Evolutionary conservation across 2,113 vertebrate genomes (phyloP).

Genomic region (Dasyprocta punctata): DNA sequence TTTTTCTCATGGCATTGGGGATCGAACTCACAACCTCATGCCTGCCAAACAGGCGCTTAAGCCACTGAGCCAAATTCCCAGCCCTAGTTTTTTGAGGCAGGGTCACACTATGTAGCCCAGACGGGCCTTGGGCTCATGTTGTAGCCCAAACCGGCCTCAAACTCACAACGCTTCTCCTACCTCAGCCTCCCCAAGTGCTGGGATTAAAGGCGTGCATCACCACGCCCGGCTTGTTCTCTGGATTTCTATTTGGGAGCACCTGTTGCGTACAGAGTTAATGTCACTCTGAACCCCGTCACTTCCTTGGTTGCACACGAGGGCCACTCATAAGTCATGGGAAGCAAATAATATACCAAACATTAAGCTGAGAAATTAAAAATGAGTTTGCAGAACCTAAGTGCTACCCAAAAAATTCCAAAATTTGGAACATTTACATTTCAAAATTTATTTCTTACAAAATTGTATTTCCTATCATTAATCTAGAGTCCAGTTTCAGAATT

Average conservation of each 20-base stretch:
- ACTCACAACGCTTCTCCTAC: too few species aligned
- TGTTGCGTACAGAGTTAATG: not conserved
- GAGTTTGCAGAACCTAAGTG: slow-evolving; percentile 68
- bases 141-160: too few species aligned
- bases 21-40: too few species aligned
- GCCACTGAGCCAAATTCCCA: too few species aligned
- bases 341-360: not conserved
- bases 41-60: too few species aligned
- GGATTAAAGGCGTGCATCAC: too few species aligned
- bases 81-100: too few species aligned
- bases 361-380: not conserved
- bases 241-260: not conserved
- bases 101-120: too few species aligned
- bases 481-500: not conserved
- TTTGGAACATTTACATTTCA: not conserved
- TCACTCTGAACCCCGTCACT: not conserved
- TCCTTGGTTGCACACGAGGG: not conserved
- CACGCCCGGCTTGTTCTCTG: too few species aligned
- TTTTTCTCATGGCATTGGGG: too few species aligned
- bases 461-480: not conserved
- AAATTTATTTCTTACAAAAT: not conserved
- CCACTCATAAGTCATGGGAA: not conserved
- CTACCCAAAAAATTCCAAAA: slow-evolving; percentile 80
- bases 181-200: too few species aligned
- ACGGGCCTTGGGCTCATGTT: too few species aligned